phyloP scores from a whole-genome alignment of 1,140 invertebrate genomes.

The Lerema accius region DNA sequence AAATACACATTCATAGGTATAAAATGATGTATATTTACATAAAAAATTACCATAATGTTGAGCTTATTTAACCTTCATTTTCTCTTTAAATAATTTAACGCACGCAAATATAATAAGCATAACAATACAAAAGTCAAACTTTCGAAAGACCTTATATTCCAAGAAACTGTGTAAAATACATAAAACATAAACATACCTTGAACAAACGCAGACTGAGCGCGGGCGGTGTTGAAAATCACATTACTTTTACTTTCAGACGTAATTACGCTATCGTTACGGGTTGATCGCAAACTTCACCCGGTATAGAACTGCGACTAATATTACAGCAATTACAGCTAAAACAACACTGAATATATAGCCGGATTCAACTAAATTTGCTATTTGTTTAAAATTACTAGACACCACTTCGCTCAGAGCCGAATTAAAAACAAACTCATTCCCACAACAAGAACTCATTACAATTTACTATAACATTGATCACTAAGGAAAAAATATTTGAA shows the following conservation, averaged over 20 bases:
- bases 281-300: conserved; percentile 41
- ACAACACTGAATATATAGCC: conserved; percentile 46
- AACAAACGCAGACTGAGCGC: conserved; percentile 35
- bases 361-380: conserved; percentile 59
- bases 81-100: no score
- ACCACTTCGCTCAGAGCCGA: conserved; percentile 67
- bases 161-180: no score
- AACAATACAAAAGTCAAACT: no score
- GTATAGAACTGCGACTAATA: conserved; percentile 40
- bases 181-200: conserved; percentile 43
- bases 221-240: conserved; percentile 43
- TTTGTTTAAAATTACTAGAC: conserved; percentile 58
- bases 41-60: no score
- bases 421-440: conserved; percentile 69
- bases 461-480: conserved; percentile 41
- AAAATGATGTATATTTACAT: no score
- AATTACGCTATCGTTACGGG: conserved; percentile 28
- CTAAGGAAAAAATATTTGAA: conserved; percentile 36
- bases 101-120: no score
- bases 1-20: no score
- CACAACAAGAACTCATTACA: conserved; percentile 79
- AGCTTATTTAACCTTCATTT: no score
- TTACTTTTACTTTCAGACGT: conserved; percentile 71
- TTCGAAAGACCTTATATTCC: no score
- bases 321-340: conserved; percentile 46